phyloP scores from a whole-genome alignment of 1,140 invertebrate species.

The Heterodera schachtii region DNA sequence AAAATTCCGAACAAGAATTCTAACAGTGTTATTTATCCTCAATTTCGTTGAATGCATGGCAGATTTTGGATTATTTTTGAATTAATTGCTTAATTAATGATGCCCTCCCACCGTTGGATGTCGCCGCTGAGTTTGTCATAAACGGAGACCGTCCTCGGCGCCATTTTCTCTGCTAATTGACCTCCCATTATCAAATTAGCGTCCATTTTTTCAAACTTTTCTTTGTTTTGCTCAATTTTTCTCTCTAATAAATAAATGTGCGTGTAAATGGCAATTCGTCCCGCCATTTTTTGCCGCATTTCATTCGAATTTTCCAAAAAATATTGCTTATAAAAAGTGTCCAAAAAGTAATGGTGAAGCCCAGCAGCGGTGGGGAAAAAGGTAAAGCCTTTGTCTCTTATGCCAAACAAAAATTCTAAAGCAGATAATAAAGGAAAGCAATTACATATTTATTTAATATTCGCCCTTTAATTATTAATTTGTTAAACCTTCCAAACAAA shows the following conservation, averaged over 20 bases:
- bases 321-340: not conserved
- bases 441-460: no score
- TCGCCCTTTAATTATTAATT: no score
- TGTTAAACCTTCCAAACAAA: no score
- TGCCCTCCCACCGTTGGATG: no score
- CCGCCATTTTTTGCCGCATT: not conserved
- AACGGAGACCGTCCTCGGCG: not conserved
- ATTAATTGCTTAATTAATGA: no score
- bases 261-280: not conserved
- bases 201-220: not conserved
- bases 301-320: not conserved
- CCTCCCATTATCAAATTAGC: not conserved
- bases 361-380: not conserved
- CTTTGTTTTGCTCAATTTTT: not conserved
- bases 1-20: no score
- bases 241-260: not conserved
- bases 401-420: no score
- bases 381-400: not conserved
- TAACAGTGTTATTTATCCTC: no score
- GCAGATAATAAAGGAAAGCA: no score
- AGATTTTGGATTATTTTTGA: no score
- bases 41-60: no score
- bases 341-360: not conserved
- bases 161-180: not conserved
- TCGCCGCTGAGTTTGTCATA: not conserved